Evolutionary conservation across 2,888 invertebrate genomes (phyloP), one percentile per base, ranked within the genome.

Genomic region (Hydrotaea diabolus): DNA sequence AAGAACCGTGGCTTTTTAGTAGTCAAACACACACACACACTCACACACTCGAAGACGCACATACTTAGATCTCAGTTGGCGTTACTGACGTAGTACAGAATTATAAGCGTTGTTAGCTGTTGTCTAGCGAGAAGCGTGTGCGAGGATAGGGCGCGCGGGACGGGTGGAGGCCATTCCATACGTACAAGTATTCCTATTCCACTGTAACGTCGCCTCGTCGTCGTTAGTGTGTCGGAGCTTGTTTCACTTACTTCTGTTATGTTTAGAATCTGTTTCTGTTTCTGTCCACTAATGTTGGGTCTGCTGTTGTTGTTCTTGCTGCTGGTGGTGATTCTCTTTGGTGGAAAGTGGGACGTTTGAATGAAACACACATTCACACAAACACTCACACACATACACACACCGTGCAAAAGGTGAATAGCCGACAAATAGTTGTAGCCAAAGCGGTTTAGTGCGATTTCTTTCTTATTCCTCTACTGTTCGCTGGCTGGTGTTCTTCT

Each of bases 351-450:
- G 87, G 87, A 86, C 86, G 86, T 80, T 86, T 78, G 75, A 82
- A 85, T 86, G 85, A 82, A 77, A 13, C 43, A 3, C 19, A 66
- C n/a, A n/a, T n/a, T n/a, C n/a, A n/a, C 23, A 39, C 39, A 39
- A 4, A 39, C 39, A 39, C 39, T 8, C 39, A 11, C 39, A 55
- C 55, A 55, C 21, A 21, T 7, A 19, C 17, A 66, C 43, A 36
- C 39, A 82, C 77, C 79, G 71, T 55, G 82, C 86, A 88, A 69
- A 87, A 91, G 92, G 91, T 91, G 91, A 91, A 92, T 91, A 92
- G 91, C 92, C 92, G 91, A 88, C 77, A 80, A 83, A 82, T 86
- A 64, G 82, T 77, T 77, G 77, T 77, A 64, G 79, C 64, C 88
- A 91, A 91, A 91, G 81, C 77, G 78, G 72, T 78, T 84, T 75